These are phyloP conservation scores for Cheirogaleus major DNA, from an alignment of 2,797 vertebrate genomes.

Conservation along the genomic window DNA sequence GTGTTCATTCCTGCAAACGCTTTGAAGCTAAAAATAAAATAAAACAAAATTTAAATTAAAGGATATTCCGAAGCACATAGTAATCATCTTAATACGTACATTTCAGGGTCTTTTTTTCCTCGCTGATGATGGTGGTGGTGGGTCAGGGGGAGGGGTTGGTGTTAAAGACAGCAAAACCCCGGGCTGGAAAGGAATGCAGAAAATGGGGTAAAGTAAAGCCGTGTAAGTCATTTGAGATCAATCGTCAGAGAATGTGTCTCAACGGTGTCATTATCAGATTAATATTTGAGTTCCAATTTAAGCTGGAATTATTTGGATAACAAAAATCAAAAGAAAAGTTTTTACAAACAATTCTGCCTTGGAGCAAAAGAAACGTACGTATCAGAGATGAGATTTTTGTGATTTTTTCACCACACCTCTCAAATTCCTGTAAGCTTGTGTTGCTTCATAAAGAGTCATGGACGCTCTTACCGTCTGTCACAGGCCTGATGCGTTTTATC, in stretches of 20 bases:
- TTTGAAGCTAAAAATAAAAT: constrained; percentile 90
- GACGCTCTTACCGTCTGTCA: constrained; percentile 26
- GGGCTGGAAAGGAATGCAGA: constrained; percentile 87
- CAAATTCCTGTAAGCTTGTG: constrained; percentile 75
- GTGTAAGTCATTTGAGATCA: constrained; percentile 87
- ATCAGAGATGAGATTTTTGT: constrained; percentile 74
- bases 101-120: constrained; percentile 74
- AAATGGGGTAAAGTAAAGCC: constrained; percentile 85
- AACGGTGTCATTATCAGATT: constrained; percentile 90
- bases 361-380: constrained; percentile 82
- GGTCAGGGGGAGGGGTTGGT: not conserved
- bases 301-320: constrained; percentile 89
- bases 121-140: constrained; percentile 31
- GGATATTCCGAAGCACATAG: constrained; percentile 86
- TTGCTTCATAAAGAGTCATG: constrained; percentile 24
- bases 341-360: constrained; percentile 86
- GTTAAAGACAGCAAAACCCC: constrained; percentile 80
- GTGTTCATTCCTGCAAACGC: constrained; percentile 88
- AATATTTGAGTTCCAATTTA: constrained; percentile 87
- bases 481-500: constrained; percentile 44
- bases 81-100: constrained; percentile 88
- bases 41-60: constrained; percentile 89
- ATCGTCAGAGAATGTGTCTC: constrained; percentile 85
- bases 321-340: constrained; percentile 88
- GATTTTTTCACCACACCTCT: constrained; percentile 78